Percentiles rank a stretch among this genome's conserved stretches.
These are phyloP conservation scores for Emmelina monodactyla DNA, from an alignment of 2,888 invertebrate genomes.

Conservation along the genomic window DNA sequence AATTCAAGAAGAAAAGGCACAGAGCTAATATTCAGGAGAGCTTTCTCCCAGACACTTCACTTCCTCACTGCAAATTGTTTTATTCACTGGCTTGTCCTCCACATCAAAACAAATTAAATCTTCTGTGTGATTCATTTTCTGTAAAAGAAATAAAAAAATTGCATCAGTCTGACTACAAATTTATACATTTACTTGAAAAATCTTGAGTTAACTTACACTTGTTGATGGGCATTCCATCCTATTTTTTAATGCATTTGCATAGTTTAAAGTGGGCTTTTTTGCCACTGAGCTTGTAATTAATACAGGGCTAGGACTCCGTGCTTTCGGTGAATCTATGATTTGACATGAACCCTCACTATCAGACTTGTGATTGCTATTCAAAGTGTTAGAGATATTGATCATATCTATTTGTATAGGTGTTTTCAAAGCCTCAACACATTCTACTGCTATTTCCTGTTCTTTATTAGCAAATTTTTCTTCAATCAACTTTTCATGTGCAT, in stretches of 20 bases:
- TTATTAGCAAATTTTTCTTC: conserved; percentile 34
- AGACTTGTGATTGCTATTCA: conserved; percentile 26
- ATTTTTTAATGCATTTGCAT: conserved; percentile 43
- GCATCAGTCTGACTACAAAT: too few relatives aligned
- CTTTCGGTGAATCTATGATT: conserved; percentile 25
- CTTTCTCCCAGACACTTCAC: too few relatives aligned
- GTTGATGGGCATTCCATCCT: conserved; percentile 33
- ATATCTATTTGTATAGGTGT: conserved; percentile 36
- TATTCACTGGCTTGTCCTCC: conserved; percentile 38
- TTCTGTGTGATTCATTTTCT: conserved; percentile 37
- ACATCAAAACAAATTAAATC: conserved; percentile 53
- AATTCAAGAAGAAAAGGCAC: conserved; percentile 35
- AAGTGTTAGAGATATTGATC: conserved; percentile 32
- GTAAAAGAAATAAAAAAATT: conserved; percentile 21
- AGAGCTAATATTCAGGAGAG: conserved; percentile 52
- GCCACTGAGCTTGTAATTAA: conserved; percentile 24
- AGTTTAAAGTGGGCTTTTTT: conserved; percentile 32
- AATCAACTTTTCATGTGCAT: conserved; percentile 30
- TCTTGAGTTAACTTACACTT: conserved; percentile 33
- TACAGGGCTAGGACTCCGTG: conserved; percentile 30
- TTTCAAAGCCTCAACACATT: conserved; percentile 43
- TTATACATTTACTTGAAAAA: background rate
- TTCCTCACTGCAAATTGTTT: too few relatives aligned
- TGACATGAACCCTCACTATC: conserved; percentile 27
- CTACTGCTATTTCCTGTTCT: conserved; percentile 47